Evolutionary conservation across 1,140 invertebrate genomes (phyloP), one percentile per base, ranked within the genome.

Genomic region (Drosophila repleta): DNA sequence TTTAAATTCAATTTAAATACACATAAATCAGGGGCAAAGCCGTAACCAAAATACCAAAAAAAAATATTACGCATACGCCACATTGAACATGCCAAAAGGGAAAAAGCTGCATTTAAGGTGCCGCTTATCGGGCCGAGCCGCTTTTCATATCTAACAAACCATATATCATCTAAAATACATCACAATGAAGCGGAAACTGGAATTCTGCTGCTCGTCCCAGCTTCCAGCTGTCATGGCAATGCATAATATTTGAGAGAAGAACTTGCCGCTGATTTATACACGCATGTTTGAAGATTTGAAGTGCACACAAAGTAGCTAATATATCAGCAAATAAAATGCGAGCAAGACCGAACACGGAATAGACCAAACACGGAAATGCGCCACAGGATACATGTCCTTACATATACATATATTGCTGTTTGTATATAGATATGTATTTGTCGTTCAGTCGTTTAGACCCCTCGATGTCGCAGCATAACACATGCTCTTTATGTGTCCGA

Each of bases 281-380:
- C 32, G n/a, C 45, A 49, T 37, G 15, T 35, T 63, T 62, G 17
- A 17, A 35, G 20, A 39, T 48, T 35, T 56, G 5, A 49, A 68
- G 51, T 55, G 65, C 76, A 62, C 55, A 69, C 45, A 57, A 67
- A 73, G 77, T 46, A 72, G 60, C 78, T 72, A 79, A 88, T 82
- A 87, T 76, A 66, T 87, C 67, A n/a, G n/a, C n/a, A 87, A 74
- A 75, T 79, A 58, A 35, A 87, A 82, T 79, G 63, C 56, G 64
- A 79, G 69, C 49, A 76, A 18, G 49, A 43, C 39, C 13, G 18
- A 17, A 8, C n/a, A n/a, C 39, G n/a, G 26, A 51, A 32, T 8
- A 18, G 49, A 43, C 39, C 13, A 43, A 17, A 8, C 39, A 8
- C 39, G n/a, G 26, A 51, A 32, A 48, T 48, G 13, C 18, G 52